Evolutionary conservation across 2,113 vertebrate genomes (phyloP), one percentile per base, ranked within the genome.

Genomic region (Onychorhynchus coronatus): DNA sequence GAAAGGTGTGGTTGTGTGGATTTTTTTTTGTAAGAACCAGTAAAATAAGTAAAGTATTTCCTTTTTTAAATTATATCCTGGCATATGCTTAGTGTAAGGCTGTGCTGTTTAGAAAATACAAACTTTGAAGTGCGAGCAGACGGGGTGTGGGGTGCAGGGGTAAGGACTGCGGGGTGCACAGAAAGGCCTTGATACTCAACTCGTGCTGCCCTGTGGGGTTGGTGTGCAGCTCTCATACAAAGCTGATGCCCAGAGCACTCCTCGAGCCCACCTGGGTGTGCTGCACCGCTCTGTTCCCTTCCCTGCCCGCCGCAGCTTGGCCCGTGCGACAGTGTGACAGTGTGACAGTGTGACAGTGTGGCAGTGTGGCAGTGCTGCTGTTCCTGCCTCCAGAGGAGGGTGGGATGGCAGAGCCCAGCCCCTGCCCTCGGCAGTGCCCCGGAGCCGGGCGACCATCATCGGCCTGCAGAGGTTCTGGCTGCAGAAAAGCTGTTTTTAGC

Each of bases 51-150:
- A 37, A 67, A 74, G 25, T 68, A 55, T 25, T 67, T 79, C 11
- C 4, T 35, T 46, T 80, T 68, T n/a, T 1, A 12, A 92, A 53
- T 87, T 10, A 35, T 44, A 39, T 27, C 8, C n/a, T 65, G 22
- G 47, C 14, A 65, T 63, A 61, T 1, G 1, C 9, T 49, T 30
- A 13, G n/a, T 14, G 9, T 68, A 41, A 63, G 71, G n/a, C 65
- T 12, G 6, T 0, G 0, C 23, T 78, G 24, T 56, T 46, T 23
- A 35, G 37, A 31, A 89, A 49, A 39, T 4, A 2, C 3, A 23
- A n/a, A 42, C 28, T 39, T 42, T 0, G 3, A 49, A 49, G 16
- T 42, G 27, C 0, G 6, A 55, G 47, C 66, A 63, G 77, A 2
- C 1, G 1, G 55, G 24, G 17, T 39, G 41, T 35, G 47, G n/a